phyloP scores from a whole-genome alignment of 2,888 invertebrate species.

The Oxyscelio sp. region DNA sequence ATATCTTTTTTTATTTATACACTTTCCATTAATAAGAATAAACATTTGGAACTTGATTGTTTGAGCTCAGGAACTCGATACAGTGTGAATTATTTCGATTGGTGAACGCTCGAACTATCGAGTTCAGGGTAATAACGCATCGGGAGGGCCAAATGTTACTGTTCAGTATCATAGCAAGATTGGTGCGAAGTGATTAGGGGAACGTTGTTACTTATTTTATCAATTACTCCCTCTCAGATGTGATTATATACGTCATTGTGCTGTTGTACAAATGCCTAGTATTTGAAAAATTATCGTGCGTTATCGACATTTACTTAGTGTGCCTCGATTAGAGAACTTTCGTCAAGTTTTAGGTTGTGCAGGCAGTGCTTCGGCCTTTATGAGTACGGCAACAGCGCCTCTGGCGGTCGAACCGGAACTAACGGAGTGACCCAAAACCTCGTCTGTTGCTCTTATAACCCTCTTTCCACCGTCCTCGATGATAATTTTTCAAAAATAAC shows the following conservation, averaged over 20 bases:
- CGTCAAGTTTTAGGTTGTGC: neutral
- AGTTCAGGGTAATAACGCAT: neutral
- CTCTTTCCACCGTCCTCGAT: neutral
- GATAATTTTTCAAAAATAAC: constrained; percentile 42
- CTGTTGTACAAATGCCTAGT: neutral
- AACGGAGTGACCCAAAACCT: too few relatives aligned
- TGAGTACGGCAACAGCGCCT: too few relatives aligned
- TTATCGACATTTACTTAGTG: neutral
- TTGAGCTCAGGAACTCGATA: neutral
- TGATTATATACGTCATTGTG: too few relatives aligned
- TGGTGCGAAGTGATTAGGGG: constrained; percentile 44
- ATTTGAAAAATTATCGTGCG: constrained; percentile 5
- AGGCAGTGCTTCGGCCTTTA: too few relatives aligned
- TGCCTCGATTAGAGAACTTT: neutral
- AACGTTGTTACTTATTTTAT: constrained; percentile 32
- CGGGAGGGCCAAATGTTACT: constrained; percentile 11
- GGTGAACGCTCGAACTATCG: neutral
- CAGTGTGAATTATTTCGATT: constrained; percentile 5
- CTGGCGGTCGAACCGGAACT: too few relatives aligned
- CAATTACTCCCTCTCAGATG: too few relatives aligned
- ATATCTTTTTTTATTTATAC: constrained; percentile 6
- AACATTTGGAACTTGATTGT: neutral
- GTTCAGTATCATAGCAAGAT: constrained; percentile 34
- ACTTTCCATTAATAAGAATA: neutral
- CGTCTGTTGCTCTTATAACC: too few relatives aligned